phyloP scores from a whole-genome alignment of 1,140 invertebrate species.

The Halesus radiatus region DNA sequence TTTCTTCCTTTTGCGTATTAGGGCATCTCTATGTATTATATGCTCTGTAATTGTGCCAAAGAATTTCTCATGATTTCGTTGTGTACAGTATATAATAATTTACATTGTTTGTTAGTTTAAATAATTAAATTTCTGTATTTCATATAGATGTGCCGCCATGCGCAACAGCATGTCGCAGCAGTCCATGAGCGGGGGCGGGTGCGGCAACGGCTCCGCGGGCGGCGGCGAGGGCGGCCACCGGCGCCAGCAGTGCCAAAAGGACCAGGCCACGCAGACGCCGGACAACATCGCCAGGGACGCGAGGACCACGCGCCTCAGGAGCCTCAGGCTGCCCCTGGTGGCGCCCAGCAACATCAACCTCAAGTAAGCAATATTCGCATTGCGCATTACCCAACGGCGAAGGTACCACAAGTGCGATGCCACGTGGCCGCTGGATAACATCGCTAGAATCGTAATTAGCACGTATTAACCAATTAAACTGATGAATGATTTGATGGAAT shows the following conservation, averaged over 20 bases:
- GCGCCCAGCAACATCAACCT: conserved; percentile 73
- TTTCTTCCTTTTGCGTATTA: too few relatives aligned
- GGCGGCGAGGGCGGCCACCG: conserved; percentile 58
- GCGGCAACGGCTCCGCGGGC: conserved; percentile 70
- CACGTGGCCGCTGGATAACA: too few relatives aligned
- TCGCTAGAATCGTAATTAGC: too few relatives aligned
- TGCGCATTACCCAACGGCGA: too few relatives aligned
- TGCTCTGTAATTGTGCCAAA: too few relatives aligned
- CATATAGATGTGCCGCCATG: conserved; percentile 42
- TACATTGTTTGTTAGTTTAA: not conserved
- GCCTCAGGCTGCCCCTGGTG: conserved; percentile 76
- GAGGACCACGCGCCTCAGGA: conserved; percentile 74
- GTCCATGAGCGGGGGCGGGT: conserved; percentile 68
- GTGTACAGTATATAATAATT: too few relatives aligned
- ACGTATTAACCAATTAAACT: too few relatives aligned
- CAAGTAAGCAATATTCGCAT: conserved; percentile 66
- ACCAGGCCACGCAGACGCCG: conserved; percentile 79
- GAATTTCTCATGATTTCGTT: too few relatives aligned
- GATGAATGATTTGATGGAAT: too few relatives aligned
- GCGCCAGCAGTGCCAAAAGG: conserved; percentile 62
- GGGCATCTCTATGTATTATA: too few relatives aligned
- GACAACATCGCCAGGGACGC: conserved; percentile 78
- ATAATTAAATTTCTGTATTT: not conserved
- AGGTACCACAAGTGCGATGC: too few relatives aligned
- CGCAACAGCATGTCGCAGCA: conserved; percentile 70